Conservation (phyloP, 2,113 vertebrate species). For the Pelmatolapia mariae region DNA sequence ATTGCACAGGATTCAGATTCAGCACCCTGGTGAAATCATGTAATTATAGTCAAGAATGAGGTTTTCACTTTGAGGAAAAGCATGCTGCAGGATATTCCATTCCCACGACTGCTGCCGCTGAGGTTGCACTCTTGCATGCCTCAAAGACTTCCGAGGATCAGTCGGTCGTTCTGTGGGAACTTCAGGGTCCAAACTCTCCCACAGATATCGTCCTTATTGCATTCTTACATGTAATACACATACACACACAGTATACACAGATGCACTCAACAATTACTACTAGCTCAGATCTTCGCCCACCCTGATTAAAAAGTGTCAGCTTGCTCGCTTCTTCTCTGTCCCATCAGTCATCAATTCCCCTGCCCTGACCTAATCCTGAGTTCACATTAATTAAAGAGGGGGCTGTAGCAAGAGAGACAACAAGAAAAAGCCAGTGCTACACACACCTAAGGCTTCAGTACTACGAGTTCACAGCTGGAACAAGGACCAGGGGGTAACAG, state of each 20-base stretch:
- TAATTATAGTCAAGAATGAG: not conserved
- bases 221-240: not conserved
- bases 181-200: slow-evolving; percentile 45
- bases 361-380: slow-evolving; percentile 59
- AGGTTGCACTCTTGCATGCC: not conserved
- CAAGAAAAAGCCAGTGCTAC: not conserved
- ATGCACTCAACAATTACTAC: not conserved
- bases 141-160: slow-evolving; percentile 11
- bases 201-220: slow-evolving; percentile 1
- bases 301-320: slow-evolving; percentile 57
- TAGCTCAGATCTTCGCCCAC: not conserved
- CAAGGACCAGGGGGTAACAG: not conserved
- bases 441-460: slow-evolving; percentile 19
- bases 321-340: not conserved
- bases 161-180: slow-evolving; percentile 36
- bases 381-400: slow-evolving; percentile 65
- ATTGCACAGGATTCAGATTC: not conserved
- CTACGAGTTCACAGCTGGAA: slow-evolving; percentile 35
- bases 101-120: slow-evolving; percentile 19
- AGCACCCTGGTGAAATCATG: not conserved
- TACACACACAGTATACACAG: not conserved
- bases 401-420: slow-evolving; percentile 15
- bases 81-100: not conserved
- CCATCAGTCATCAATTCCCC: slow-evolving; percentile 62
- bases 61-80: slow-evolving; percentile 4